Evolutionary conservation across 2,113 vertebrate species (phyloP).

Genomic region (Nothocercus nigrocapillus): DNA sequence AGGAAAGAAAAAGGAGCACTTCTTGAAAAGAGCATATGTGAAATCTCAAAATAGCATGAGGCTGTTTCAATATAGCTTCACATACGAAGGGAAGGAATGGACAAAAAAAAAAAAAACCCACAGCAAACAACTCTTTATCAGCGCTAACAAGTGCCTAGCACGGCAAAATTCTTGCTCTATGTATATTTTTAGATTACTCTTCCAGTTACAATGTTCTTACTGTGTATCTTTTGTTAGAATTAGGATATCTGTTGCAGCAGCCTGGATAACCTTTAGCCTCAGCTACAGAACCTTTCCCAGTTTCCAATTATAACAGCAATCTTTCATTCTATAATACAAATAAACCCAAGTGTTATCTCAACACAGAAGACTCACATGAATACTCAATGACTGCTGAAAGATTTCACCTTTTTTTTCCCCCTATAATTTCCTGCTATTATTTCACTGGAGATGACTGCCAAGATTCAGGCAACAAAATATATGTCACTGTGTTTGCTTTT

Average conservation of each 20-base stretch:
- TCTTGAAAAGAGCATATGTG: neutral
- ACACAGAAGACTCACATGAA: constrained; percentile 62
- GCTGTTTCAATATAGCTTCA: neutral
- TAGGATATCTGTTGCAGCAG: constrained; percentile 63
- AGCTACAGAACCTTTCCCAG: constrained; percentile 64
- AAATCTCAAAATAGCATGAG: neutral
- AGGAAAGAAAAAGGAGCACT: neutral
- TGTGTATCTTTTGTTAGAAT: constrained; percentile 58
- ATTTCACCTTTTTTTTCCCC: constrained; percentile 54
- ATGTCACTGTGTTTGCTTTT: neutral
- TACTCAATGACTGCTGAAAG: constrained; percentile 52
- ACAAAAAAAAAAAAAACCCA: neutral
- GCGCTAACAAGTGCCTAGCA: constrained; percentile 37
- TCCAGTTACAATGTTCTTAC: constrained; percentile 11
- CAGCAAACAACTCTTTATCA: constrained; percentile 26
- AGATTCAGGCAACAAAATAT: constrained; percentile 53
- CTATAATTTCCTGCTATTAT: constrained; percentile 76
- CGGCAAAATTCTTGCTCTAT: neutral
- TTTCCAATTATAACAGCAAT: constrained; percentile 71
- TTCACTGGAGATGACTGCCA: constrained; percentile 49
- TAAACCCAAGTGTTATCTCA: constrained; percentile 72
- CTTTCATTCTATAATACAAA: constrained; percentile 71
- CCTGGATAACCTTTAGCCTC: constrained; percentile 67
- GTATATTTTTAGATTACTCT: constrained; percentile 51
- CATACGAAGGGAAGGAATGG: neutral